Base-by-base conservation (phyloP, 2,888 invertebrate genomes). In the Venusia cambrica region DNA sequence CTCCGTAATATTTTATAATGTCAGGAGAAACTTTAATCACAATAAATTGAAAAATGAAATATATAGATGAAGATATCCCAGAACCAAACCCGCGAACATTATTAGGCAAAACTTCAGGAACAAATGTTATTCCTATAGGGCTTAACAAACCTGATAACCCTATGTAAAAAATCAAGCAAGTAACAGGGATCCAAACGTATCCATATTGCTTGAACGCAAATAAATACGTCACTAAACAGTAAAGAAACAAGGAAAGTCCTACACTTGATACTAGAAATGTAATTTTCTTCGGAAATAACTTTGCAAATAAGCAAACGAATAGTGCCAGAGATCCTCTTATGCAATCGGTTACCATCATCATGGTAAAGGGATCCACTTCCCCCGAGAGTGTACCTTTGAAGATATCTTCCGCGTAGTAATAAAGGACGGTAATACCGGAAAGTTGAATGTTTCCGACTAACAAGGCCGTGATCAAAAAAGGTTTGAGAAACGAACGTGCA, bases 51-150 rank as follows among this genome's bases (percentile, higher is more conserved):
- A n/a, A 58, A 27, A 44, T 20, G 34, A 60, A 72, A 1, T 65
- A 61, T 10, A 73, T 53, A 0, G 57, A 55, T 1, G 68, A 55
- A 34, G 64, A 54, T 3, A 70, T 21, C 0, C 73, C 70, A 5
- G 76, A 71, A 1, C 71, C 72, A 7, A 74, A 45, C 1, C 76
- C 76, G 4, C 76, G 57, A 1, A 73, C 45, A 24, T 58, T 59
- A 6, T 57, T 48, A 3, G 74, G 68, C 34, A 72, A 76, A 38
- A 76, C 51, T 40, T 76, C 76, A 1, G 69, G 54, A 0, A 68
- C 47, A 37, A 73, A 72, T 1, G 72, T 57, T 74, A 73, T 75
- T 4, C 65, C 54, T 22, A 68, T 44, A 26, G 57, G 57, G 0
- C 58, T 51, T 3, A 69, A 26, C 1, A 43, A 43, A 39, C 67